Conservation (phyloP, 2,113 vertebrate species). For the Microcebus ravelobensis region DNA sequence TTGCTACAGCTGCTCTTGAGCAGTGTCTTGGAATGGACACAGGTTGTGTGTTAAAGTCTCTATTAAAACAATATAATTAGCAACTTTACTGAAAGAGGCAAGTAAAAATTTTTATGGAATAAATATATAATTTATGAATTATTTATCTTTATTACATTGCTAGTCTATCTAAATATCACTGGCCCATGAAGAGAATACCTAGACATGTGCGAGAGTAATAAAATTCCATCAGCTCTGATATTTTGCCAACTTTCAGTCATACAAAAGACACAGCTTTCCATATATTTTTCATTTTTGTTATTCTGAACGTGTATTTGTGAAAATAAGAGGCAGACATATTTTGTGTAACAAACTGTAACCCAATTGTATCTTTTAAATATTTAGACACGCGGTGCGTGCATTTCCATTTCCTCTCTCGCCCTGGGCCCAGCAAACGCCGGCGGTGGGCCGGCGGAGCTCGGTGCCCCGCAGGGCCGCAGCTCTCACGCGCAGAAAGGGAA, state of each 20-base stretch:
- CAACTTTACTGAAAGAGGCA: constrained; percentile 1
- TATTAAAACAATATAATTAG: not conserved
- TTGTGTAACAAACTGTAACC: not conserved
- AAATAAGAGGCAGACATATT: not conserved
- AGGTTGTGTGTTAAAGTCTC: not conserved
- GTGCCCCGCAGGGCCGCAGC: not conserved
- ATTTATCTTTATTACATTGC: not conserved
- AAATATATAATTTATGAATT: constrained; percentile 18
- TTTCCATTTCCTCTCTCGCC: constrained; percentile 21
- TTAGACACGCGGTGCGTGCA: not conserved
- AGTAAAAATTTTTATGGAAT: not conserved
- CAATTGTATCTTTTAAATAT: constrained; percentile 38
- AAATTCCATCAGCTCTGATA: not conserved
- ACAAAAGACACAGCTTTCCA: constrained; percentile 5
- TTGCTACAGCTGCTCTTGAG: not conserved
- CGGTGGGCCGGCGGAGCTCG: not conserved
- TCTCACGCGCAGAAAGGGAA: not conserved
- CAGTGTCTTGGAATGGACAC: not conserved
- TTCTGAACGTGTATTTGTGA: not conserved
- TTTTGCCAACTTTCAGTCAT: not conserved
- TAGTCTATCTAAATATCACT: not conserved
- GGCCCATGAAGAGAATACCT: not conserved
- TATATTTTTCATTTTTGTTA: constrained; percentile 32
- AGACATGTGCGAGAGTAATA: not conserved
- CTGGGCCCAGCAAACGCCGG: not conserved